A percentile compares a stretch with the other conserved stretches of the same genome.
These are phyloP conservation scores for Scaptomyza montana DNA, from an alignment of 1,140 invertebrate species.

Conservation along the genomic window DNA sequence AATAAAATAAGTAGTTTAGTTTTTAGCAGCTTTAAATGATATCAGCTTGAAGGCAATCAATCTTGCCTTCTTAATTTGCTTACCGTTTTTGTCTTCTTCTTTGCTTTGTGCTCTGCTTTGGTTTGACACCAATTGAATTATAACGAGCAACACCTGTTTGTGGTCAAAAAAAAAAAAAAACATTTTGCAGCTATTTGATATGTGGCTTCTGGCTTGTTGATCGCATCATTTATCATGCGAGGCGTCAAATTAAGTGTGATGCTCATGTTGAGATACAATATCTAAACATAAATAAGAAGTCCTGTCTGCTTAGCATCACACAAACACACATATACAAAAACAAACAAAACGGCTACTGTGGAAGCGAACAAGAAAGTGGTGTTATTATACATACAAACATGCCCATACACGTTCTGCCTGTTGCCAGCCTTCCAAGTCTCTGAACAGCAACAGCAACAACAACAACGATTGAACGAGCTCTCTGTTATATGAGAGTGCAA, in stretches of 20 bases:
- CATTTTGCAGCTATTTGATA: constrained; percentile 15
- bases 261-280: constrained; percentile 48
- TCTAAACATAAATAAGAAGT: constrained; percentile 20
- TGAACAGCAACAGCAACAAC: constrained; percentile 16
- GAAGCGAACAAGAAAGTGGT: constrained; percentile 12
- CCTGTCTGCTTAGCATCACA: constrained; percentile 3
- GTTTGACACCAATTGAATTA: background rate
- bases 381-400: constrained; percentile 3
- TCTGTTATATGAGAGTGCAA: constrained; percentile 9
- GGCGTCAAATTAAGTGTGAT: constrained; percentile 50
- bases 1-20: too few species aligned
- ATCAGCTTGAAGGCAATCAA: constrained; percentile 21
- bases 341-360: constrained; percentile 1
- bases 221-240: constrained; percentile 46
- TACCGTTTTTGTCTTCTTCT: background rate
- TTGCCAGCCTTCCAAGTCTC: constrained; percentile 9
- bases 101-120: background rate
- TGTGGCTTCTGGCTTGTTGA: constrained; percentile 8
- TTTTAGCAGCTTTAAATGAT: too few species aligned
- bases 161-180: too few species aligned
- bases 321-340: background rate
- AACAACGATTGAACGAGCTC: constrained; percentile 3
- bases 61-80: constrained; percentile 12
- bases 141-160: constrained; percentile 26
- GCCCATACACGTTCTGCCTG: constrained; percentile 13